Evolutionary conservation across 2,888 invertebrate species (phyloP), one percentile per base, ranked within the genome.

Genomic region (Thyatira batis): DNA sequence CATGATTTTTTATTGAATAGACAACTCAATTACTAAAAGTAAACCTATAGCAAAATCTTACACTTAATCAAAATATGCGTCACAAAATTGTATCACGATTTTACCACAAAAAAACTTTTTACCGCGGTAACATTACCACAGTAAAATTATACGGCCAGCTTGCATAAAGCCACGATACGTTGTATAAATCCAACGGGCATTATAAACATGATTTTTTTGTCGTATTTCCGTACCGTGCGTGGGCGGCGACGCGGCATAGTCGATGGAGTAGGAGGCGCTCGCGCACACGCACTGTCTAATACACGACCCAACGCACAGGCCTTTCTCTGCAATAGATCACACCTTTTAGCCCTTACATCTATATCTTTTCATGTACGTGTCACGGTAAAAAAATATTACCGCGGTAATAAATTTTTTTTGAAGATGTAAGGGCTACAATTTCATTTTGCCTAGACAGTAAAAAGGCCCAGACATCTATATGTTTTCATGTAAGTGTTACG

Each of bases 241-340:
- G 61, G 23, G 85, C 83, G 64, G 84, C 87, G 60, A 80, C 58
- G 85, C 83, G 52, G 78, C 82, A 63, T 87, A 85, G 76, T 87
- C 89, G 69, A 89, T 89, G 58, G 87, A 87, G 80, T 81, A 78
- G 52, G 87, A 77, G 57, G 82, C 85, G 50, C 86, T 81, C 50
- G 87, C 74, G 73, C 92, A 91, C 76, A 89, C 92, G 82, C 92
- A 92, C 76, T 88, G 90, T 69, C 80, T 87, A 71, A 92, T 89
- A 85, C 92, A 92, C 77, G 91, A 83, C 70, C 89, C 89, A 72
- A 90, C 87, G 80, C 92, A 92, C 70, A 88, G 80, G 73, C 87
- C 85, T 78, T 81, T 84, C 63, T 89, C 92, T 92, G 92, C 71
- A 92, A 92, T 23, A 46, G 25, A 55, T 50, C 45, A 50, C 52